Conservation (phyloP, 2,797 vertebrate genomes). For the Antennarius maculatus region DNA sequence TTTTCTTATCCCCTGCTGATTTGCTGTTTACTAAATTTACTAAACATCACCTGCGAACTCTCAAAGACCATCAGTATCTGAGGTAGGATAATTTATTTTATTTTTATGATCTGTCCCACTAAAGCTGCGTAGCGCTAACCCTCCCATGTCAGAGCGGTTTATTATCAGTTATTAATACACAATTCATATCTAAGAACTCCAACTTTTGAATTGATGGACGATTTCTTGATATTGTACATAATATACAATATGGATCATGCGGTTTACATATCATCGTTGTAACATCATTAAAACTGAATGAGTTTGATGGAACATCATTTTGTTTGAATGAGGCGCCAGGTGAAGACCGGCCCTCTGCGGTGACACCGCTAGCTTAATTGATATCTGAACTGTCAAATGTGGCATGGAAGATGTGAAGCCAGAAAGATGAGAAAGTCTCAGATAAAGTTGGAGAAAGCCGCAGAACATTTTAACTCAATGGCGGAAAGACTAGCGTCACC, state of each 20-base stretch:
- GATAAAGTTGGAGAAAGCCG: slow-evolving; percentile 48
- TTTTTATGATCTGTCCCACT: neutral
- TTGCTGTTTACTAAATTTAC: slow-evolving; percentile 6
- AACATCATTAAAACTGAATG: slow-evolving; percentile 38
- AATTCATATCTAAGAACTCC: neutral
- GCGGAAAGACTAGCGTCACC: slow-evolving; percentile 36
- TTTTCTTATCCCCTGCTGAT: neutral
- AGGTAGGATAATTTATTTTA: slow-evolving; percentile 49
- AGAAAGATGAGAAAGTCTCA: slow-evolving; percentile 30
- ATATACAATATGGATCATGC: neutral
- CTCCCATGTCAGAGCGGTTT: neutral
- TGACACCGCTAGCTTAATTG: slow-evolving; percentile 38
- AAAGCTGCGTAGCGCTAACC: neutral
- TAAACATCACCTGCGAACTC: neutral
- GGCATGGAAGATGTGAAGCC: slow-evolving; percentile 56
- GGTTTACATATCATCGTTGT: slow-evolving; percentile 4
- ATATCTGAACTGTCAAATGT: slow-evolving; percentile 51
- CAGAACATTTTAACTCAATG: slow-evolving; percentile 47
- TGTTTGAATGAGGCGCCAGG: slow-evolving; percentile 10
- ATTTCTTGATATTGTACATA: neutral
- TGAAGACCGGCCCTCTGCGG: slow-evolving; percentile 37
- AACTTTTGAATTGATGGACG: slow-evolving; percentile 1
- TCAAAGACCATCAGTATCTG: slow-evolving; percentile 11
- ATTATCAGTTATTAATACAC: neutral
- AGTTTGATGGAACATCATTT: slow-evolving; percentile 6